These are phyloP conservation scores for Oscheius sp. DNA, from an alignment of 2,888 invertebrate genomes.

Conservation along the genomic window DNA sequence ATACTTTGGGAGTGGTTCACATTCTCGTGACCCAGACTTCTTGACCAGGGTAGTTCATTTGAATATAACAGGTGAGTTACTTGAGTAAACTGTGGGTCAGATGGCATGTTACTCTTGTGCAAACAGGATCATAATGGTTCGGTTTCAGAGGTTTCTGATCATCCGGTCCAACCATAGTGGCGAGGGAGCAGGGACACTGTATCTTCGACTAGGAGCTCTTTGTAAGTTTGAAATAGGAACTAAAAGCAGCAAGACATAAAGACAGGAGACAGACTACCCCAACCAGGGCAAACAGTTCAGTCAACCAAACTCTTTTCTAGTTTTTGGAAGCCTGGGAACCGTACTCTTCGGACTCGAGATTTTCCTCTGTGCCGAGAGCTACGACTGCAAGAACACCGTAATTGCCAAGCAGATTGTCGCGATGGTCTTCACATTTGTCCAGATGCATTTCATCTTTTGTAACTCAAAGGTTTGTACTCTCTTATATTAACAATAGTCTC, in stretches of 20 bases:
- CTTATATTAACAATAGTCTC: neutral
- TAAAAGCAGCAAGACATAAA: too few relatives aligned
- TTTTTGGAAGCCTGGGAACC: slow-evolving; percentile 70
- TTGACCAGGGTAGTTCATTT: neutral
- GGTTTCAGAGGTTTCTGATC: slow-evolving; percentile 55
- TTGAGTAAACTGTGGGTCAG: neutral
- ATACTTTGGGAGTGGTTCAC: too few relatives aligned
- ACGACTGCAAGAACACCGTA: slow-evolving; percentile 49
- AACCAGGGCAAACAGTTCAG: too few relatives aligned
- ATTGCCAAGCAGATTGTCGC: slow-evolving; percentile 68
- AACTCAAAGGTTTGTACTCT: slow-evolving; percentile 67
- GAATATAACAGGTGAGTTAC: neutral
- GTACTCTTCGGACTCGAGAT: slow-evolving; percentile 71
- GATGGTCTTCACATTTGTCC: slow-evolving; percentile 71
- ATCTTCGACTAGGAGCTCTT: slow-evolving; percentile 68
- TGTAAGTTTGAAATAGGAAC: slow-evolving; percentile 49
- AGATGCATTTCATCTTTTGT: slow-evolving; percentile 73
- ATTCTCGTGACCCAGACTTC: neutral
- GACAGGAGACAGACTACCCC: too few relatives aligned
- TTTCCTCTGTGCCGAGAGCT: slow-evolving; percentile 65
- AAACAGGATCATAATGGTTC: neutral
- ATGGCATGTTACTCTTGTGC: neutral
- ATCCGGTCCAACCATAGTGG: slow-evolving; percentile 59
- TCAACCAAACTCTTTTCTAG: slow-evolving; percentile 45
- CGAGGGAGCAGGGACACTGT: slow-evolving; percentile 69